Conservation (phyloP, 2,113 vertebrate species). For the Candoia aspera region DNA sequence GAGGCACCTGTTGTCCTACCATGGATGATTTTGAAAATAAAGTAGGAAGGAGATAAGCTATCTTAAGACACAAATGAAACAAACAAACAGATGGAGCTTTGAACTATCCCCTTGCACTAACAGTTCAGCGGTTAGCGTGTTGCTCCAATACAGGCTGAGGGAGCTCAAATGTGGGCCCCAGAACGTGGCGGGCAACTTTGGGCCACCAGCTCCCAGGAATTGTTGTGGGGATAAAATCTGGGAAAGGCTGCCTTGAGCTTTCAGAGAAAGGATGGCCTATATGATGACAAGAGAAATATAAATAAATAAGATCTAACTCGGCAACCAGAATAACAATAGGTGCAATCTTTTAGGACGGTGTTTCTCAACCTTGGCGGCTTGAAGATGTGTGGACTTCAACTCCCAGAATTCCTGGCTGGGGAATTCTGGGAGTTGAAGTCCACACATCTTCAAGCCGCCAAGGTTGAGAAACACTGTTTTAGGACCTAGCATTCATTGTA, state of each 20-base stretch:
- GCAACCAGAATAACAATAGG: not conserved
- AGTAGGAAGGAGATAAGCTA: not conserved
- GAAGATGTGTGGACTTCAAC: no score
- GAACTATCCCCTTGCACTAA: not conserved
- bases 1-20: not conserved
- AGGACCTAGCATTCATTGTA: no score
- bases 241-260: not conserved
- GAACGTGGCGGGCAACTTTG: not conserved
- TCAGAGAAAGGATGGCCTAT: not conserved
- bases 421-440: no score
- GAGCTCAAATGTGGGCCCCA: not conserved
- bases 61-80: not conserved
- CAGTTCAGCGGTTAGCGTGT: not conserved
- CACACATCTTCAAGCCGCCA: no score
- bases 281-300: not conserved
- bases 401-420: no score
- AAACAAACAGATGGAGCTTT: not conserved
- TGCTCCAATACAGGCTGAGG: not conserved
- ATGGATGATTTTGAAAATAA: not conserved
- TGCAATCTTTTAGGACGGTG: no score
- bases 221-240: not conserved
- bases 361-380: no score
- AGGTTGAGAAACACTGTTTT: no score
- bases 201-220: not conserved
- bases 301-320: not conserved